These are phyloP conservation scores for Eleginops maclovinus DNA, from an alignment of 2,113 vertebrate genomes.

Conservation along the genomic window DNA sequence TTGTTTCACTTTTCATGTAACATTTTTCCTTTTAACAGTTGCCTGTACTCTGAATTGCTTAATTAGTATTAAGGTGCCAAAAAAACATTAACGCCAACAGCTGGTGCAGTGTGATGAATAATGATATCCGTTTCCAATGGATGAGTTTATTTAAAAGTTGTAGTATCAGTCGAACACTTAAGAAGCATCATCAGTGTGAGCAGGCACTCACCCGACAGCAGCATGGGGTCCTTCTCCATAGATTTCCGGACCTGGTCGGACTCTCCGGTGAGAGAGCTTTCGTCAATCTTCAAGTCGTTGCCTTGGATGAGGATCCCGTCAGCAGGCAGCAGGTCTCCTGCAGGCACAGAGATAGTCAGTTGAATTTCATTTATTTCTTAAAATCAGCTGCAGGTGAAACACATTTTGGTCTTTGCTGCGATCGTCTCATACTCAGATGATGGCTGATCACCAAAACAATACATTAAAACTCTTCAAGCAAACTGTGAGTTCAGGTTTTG, in stretches of 20 bases:
- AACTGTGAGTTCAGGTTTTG: too few species aligned
- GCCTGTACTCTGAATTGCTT: background rate
- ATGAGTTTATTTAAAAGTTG: background rate
- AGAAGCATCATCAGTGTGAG: background rate
- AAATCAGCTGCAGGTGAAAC: background rate
- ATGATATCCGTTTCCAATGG: background rate
- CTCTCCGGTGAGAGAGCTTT: constrained; percentile 96
- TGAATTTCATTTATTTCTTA: background rate
- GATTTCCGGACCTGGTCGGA: constrained; percentile 96
- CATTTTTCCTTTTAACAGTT: background rate
- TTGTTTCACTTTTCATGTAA: background rate
- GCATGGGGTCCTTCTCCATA: constrained; percentile 94
- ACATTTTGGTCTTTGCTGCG: background rate
- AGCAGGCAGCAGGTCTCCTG: constrained; percentile 95
- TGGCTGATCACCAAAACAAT: too few species aligned
- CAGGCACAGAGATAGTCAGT: constrained; percentile 14
- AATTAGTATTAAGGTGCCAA: background rate
- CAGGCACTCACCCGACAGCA: constrained; percentile 90
- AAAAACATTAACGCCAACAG: background rate
- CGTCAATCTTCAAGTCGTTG: constrained; percentile 97
- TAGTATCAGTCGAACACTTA: background rate
- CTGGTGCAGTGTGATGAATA: background rate
- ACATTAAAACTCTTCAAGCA: too few species aligned
- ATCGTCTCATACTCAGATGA: too few species aligned
- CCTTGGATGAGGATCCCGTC: constrained; percentile 97